Percentiles rank a stretch among this genome's conserved stretches.
These are phyloP conservation scores for Anastatus disparis DNA, from an alignment of 1,140 invertebrate species.

Conservation along the genomic window DNA sequence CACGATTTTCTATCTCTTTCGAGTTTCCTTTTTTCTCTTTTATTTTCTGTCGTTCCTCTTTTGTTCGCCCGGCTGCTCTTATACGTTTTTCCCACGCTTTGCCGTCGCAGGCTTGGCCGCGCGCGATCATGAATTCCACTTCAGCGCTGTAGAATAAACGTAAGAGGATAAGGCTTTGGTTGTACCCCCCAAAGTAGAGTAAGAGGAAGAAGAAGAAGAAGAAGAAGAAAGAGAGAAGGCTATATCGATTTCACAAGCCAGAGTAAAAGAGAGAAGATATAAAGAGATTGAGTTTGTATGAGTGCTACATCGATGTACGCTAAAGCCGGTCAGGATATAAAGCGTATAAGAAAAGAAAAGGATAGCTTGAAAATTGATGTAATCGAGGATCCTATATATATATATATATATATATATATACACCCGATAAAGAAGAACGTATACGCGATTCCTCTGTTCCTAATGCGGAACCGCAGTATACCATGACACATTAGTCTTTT, in stretches of 20 bases:
- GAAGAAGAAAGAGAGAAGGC: neutral
- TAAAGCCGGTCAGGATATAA: neutral
- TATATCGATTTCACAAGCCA: neutral
- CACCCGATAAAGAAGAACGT: too few relatives aligned
- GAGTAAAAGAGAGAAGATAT: neutral
- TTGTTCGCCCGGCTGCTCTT: neutral
- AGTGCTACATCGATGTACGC: neutral
- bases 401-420: too few relatives aligned
- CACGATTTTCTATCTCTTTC: too few relatives aligned
- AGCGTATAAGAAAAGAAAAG: neutral
- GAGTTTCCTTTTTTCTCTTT: too few relatives aligned
- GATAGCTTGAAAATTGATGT: slow-evolving; percentile 19
- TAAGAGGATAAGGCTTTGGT: slow-evolving; percentile 29
- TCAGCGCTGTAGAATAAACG: slow-evolving; percentile 21
- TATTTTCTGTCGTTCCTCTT: too few relatives aligned
- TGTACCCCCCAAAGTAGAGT: too few relatives aligned
- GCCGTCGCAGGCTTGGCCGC: neutral
- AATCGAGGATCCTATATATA: neutral
- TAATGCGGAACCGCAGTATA: too few relatives aligned
- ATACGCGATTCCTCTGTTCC: too few relatives aligned
- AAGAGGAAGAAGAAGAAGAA: too few relatives aligned
- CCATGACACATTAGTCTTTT: too few relatives aligned
- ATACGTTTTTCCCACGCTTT: neutral
- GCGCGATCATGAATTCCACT: slow-evolving; percentile 26
- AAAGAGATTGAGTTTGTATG: too few relatives aligned